These are phyloP conservation scores for Agrochola macilenta DNA, from an alignment of 2,888 invertebrate genomes.

Conservation along the genomic window DNA sequence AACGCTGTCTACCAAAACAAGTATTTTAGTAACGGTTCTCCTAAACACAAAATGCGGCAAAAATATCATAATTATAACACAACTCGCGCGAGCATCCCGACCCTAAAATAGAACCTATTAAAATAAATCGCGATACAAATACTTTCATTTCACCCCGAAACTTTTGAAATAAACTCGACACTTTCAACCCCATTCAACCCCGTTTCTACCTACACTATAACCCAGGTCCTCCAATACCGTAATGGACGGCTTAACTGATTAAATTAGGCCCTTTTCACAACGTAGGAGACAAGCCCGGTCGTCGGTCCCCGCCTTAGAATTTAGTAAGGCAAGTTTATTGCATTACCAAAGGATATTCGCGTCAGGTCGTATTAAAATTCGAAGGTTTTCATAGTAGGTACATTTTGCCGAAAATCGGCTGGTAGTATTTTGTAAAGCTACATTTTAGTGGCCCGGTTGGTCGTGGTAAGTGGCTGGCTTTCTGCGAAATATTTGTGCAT, in stretches of 20 bases:
- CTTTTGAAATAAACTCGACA: slow-evolving; percentile 31
- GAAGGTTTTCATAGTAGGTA: slow-evolving; percentile 17
- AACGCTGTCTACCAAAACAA: background rate
- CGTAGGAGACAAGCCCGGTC: slow-evolving; percentile 25
- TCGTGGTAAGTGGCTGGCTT: background rate
- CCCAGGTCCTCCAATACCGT: slow-evolving; percentile 37
- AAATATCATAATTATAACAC: slow-evolving; percentile 23
- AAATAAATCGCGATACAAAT: slow-evolving; percentile 38
- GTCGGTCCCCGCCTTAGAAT: slow-evolving; percentile 38
- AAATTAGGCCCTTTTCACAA: slow-evolving; percentile 52
- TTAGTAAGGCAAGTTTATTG: slow-evolving; percentile 40
- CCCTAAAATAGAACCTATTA: slow-evolving; percentile 3
- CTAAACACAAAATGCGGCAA: background rate
- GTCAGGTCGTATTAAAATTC: slow-evolving; percentile 47
- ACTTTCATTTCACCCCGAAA: slow-evolving; percentile 19
- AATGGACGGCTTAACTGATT: slow-evolving; percentile 58
- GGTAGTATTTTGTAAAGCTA: slow-evolving; percentile 7
- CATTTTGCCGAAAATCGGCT: slow-evolving; percentile 19
- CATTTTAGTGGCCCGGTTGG: slow-evolving; percentile 13
- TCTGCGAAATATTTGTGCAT: background rate
- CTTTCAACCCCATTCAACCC: slow-evolving; percentile 37
- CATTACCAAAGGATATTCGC: slow-evolving; percentile 48
- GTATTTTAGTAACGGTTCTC: background rate
- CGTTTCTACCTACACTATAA: slow-evolving; percentile 26
- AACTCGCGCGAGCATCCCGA: background rate